Conservation (phyloP, 2,797 vertebrate genomes). For the Leptatherina wallacei region DNA sequence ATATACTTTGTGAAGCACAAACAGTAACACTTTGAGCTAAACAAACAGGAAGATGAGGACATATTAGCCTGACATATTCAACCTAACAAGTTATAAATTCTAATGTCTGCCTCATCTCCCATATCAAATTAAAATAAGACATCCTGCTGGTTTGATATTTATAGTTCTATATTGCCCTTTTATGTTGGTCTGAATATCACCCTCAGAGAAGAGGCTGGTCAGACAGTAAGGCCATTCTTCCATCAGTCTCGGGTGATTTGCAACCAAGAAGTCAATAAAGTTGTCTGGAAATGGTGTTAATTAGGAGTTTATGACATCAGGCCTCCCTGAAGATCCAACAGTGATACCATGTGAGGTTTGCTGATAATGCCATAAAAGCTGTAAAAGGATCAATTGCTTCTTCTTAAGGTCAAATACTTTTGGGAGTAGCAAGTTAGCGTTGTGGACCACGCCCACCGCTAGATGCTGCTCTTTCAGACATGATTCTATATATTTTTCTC, state of each 20-base stretch:
- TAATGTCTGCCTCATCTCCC: constrained; percentile 30
- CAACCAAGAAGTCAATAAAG: constrained; percentile 68
- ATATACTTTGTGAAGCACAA: constrained; percentile 21
- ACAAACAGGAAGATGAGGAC: constrained; percentile 29
- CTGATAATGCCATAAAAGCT: constrained; percentile 40
- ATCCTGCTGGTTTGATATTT: constrained; percentile 66
- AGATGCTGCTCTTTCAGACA: constrained; percentile 3
- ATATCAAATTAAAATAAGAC: constrained; percentile 64
- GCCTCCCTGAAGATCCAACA: constrained; percentile 39
- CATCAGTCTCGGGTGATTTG: constrained; percentile 63
- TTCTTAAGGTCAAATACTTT: constrained; percentile 42
- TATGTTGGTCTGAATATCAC: constrained; percentile 50
- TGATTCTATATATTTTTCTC: constrained; percentile 7
- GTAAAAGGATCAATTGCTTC: constrained; percentile 29
- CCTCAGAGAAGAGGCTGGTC: constrained; percentile 46
- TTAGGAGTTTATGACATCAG: constrained; percentile 65
- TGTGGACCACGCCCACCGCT: constrained; percentile 22
- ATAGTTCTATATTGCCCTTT: constrained; percentile 62
- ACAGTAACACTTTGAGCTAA: constrained; percentile 26
- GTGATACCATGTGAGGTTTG: constrained; percentile 29
- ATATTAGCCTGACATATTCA: constrained; percentile 11
- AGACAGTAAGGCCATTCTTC: constrained; percentile 44
- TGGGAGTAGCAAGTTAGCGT: not conserved
- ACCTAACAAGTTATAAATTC: constrained; percentile 35
- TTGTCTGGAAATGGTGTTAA: constrained; percentile 69